Base-by-base conservation (phyloP, 2,888 invertebrate species). In the Drosophila tripunctata region DNA sequence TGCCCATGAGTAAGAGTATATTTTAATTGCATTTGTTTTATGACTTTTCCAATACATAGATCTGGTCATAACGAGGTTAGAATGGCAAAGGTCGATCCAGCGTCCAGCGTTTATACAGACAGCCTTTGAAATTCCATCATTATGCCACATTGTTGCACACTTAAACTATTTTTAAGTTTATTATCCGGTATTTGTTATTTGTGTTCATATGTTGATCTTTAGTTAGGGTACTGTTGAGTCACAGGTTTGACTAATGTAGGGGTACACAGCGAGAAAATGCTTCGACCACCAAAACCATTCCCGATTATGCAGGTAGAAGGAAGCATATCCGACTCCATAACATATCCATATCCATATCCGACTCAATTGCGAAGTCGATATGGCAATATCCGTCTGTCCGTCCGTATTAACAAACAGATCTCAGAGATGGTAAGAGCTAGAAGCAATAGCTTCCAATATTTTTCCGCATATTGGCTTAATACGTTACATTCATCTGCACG, bases 21-120 rank as follows among this genome's bases (percentile, higher is more conserved):
- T 52, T 50, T 35, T 57, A 54, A 70, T 55, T 70, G 57, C 50
- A 52, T 38, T 51, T 44, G 24, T 44, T 65, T 51, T 40, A 66
- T 47, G 33, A 31, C 43, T 45, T 48, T 63, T 24, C 51, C 47
- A 43, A 27, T 35, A 27, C 33, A 45, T 70, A 52, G 24, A 33
- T 47, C 41, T 45, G n/a, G 36, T 33, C 41, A 36, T 62, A 33
- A 58, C 15, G 19, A 19, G 35, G 35, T 12, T 14, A 24, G 4
- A 24, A n/a, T 36, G 52, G 6, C 47, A 45, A 40, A 52, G 40
- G 33, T 44, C 40, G 10, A n/a, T 21, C 1, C 36, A 12, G n/a
- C 14, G 19, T 41, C 17, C 6, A n/a, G n/a, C n/a, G 43, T 24
- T 43, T 24, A 27, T 5, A 24, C 24, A 24, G 2, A 5, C 21